Evolutionary conservation across 2,888 invertebrate genomes (phyloP), one percentile per base, ranked within the genome.

Genomic region (Lepidocyrtinus sp.): DNA sequence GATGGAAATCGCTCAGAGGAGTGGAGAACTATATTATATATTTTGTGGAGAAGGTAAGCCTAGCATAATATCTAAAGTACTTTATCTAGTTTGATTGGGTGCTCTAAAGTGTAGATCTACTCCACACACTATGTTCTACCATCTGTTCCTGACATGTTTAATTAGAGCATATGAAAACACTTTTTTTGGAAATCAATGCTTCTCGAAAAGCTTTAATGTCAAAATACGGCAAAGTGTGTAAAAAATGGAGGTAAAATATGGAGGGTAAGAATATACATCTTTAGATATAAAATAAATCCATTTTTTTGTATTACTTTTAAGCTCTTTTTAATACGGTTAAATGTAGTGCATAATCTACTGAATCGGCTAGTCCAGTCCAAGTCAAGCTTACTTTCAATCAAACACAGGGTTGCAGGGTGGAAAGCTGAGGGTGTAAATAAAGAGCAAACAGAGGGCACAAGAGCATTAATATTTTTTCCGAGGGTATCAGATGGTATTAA

Each of bases 91-190:
- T 36, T 36, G 5, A 36, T 36, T 5, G 36, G 36, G 36, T 36
- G 36, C 5, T 12, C 36, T 5, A 36, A n/a, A n/a, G n/a, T n/a
- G n/a, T n/a, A n/a, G n/a, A n/a, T n/a, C n/a, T n/a, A n/a, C n/a
- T n/a, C 17, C 46, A 55, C 55, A n/a, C 5, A 75, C 64, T 65
- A 63, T 75, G 78, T 69, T 72, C 55, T 46, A 77, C 22, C 83
- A 84, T 84, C 83, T 84, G 83, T 75, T 84, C 65, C 70, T 72
- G 83, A 84, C 83, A 84, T 81, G 75, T 82, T 81, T 82, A 67
- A 84, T 84, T 81, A 73, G 76, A 50, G 21, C 46, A 24, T 68
- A 5, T 7, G 36, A 12, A 36, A 36, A 36, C 36, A 12, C 36
- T 7, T n/a, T n/a, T n/a, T n/a, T n/a, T n/a, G n/a, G n/a, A n/a